Evolutionary conservation across 2,113 vertebrate genomes (phyloP).

Genomic region (human): GRCh38 chr12:102196001-102196500

Average conservation of each 20-base stretch:
- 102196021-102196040: conserved; percentile 75
- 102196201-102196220: conserved; percentile 75
- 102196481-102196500: conserved; percentile 68
- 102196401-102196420: conserved; percentile 26
- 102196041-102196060: conserved; percentile 78
- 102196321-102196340: background rate
- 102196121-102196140: conserved; percentile 85
- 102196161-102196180: conserved; percentile 69
- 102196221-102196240: conserved; percentile 80
- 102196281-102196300: conserved; percentile 85
- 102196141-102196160: conserved; percentile 83
- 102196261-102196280: conserved; percentile 92
- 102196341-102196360: conserved; percentile 46
- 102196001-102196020: conserved; percentile 84
- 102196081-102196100: conserved; percentile 87
- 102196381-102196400: conserved; percentile 39
- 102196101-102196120: conserved; percentile 79
- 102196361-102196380: background rate
- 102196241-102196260: conserved; percentile 92
- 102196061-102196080: conserved; percentile 86
- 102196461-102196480: conserved; percentile 81
- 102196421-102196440: conserved; percentile 53
- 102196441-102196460: conserved; percentile 64
- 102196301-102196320: conserved; percentile 16
- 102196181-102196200: conserved; percentile 69